phyloP scores from a whole-genome alignment of 2,888 invertebrate genomes.

The Oligia latruncula region DNA sequence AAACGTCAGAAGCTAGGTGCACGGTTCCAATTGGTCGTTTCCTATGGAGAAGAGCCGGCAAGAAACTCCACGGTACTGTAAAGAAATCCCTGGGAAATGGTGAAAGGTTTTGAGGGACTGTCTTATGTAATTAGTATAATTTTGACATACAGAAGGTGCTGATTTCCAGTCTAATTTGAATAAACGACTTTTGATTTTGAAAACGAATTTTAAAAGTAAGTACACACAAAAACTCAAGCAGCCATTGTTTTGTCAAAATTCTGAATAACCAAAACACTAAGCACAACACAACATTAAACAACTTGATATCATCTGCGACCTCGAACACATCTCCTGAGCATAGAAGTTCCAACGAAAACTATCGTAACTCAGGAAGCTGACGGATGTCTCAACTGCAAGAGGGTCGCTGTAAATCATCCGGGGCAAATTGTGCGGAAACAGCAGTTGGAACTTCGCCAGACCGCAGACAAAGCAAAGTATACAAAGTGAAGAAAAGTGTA shows the following conservation, averaged over 20 bases:
- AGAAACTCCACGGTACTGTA: too few species aligned
- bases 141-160: too few species aligned
- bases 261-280: not conserved
- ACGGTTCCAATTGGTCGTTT: too few species aligned
- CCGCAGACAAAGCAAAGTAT: not conserved
- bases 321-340: slow-evolving; percentile 5
- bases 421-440: slow-evolving; percentile 22
- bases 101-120: too few species aligned
- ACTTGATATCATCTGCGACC: not conserved
- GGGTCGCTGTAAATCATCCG: slow-evolving; percentile 16
- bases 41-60: too few species aligned
- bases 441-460: slow-evolving; percentile 32
- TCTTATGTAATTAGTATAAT: too few species aligned
- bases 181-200: not conserved
- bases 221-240: not conserved
- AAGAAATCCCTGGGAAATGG: not conserved
- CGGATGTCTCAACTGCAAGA: slow-evolving; percentile 30
- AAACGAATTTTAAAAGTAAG: not conserved
- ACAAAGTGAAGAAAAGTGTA: slow-evolving; percentile 14
- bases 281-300: not conserved
- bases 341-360: slow-evolving; percentile 17
- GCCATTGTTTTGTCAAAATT: not conserved
- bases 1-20: too few species aligned
- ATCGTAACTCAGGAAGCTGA: slow-evolving; percentile 18
- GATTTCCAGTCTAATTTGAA: not conserved